Evolutionary conservation across 2,113 vertebrate species (phyloP).

Genomic region (Tricholaema leucomelas): DNA sequence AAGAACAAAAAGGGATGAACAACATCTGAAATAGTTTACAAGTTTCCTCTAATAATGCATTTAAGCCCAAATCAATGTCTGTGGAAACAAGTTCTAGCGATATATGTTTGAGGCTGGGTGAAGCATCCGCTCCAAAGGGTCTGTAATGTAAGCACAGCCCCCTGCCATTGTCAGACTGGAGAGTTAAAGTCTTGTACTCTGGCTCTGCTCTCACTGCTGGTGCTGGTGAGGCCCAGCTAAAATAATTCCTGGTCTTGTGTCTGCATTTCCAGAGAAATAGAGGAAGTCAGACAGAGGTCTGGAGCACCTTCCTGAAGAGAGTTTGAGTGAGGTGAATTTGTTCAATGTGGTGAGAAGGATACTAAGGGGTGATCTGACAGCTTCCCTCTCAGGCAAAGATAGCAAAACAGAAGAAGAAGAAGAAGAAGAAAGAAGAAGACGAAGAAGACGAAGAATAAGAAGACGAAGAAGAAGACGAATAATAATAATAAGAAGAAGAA

Average conservation of each 20-base stretch:
- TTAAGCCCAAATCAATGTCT: background rate
- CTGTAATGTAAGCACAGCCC: background rate
- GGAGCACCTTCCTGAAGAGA: background rate
- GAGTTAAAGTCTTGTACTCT: background rate
- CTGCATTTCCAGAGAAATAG: background rate
- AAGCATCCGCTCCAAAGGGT: accelerated
- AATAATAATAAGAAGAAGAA: too few species aligned
- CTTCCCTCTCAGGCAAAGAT: background rate
- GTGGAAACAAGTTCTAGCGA: background rate
- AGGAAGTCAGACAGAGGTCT: background rate
- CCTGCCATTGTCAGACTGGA: background rate
- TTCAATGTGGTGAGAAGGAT: background rate
- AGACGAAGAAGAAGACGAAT: too few species aligned
- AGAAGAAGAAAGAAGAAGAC: too few species aligned
- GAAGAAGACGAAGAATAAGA: background rate
- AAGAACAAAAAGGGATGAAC: background rate
- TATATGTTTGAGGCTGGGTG: background rate
- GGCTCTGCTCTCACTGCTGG: background rate
- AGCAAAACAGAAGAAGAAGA: background rate
- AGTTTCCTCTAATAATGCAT: background rate
- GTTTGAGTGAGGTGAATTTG: background rate
- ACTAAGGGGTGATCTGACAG: background rate
- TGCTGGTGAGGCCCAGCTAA: background rate
- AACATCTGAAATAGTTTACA: background rate
- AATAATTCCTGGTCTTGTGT: background rate